phyloP scores from a whole-genome alignment of 2,888 invertebrate genomes.

The Drosophila tripunctata region DNA sequence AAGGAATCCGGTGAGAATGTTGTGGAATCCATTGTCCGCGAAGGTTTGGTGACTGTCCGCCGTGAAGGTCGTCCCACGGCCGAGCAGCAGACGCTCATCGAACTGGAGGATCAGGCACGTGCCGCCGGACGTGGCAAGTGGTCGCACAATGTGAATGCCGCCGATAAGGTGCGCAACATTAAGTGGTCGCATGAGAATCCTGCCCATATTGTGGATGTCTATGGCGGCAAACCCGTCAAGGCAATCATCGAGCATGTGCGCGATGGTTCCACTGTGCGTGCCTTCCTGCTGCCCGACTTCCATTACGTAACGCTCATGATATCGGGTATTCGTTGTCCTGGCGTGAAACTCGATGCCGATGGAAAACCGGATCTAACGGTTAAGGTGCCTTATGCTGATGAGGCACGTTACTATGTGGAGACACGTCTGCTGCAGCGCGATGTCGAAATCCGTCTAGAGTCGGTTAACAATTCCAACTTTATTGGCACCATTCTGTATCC shows the following conservation, averaged over 20 bases:
- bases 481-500: conserved; percentile 97
- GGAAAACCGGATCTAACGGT: conserved; percentile 88
- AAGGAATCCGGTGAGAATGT: conserved; percentile 92
- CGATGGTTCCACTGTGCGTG: conserved; percentile 97
- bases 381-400: conserved; percentile 91
- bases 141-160: conserved; percentile 84
- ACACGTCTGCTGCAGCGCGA: conserved; percentile 95
- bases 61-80: conserved; percentile 88
- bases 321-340: conserved; percentile 95
- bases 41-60: conserved; percentile 94
- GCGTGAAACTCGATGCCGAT: conserved; percentile 91
- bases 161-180: conserved; percentile 92
- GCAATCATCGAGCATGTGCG: conserved; percentile 98
- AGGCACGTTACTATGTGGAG: conserved; percentile 97
- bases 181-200: conserved; percentile 95
- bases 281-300: conserved; percentile 95
- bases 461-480: conserved; percentile 96
- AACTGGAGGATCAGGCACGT: conserved; percentile 96
- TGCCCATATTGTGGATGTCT: conserved; percentile 92
- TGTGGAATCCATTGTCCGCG: conserved; percentile 93
- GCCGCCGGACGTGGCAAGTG: conserved; percentile 94
- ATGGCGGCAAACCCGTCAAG: conserved; percentile 93
- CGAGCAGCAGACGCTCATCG: conserved; percentile 89
- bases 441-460: conserved; percentile 94
- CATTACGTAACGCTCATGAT: conserved; percentile 97